Percentiles rank a stretch among this genome's conserved stretches.
phyloP scores from a whole-genome alignment of 2,113 vertebrate genomes.

The Gadus macrocephalus region DNA sequence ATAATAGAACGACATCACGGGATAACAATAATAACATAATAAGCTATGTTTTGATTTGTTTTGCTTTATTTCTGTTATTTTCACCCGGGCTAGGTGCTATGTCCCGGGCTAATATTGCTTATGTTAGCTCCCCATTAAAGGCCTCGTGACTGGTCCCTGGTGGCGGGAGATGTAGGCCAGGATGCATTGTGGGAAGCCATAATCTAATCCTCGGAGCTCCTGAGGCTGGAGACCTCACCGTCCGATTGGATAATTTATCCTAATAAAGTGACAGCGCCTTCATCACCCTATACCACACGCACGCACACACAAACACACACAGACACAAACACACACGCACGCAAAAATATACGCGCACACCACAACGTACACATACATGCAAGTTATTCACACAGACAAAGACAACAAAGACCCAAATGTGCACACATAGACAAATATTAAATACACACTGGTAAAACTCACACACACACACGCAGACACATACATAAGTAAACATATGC shows the following conservation, averaged over 20 bases:
- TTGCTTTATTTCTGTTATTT: no score
- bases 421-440: slow-evolving; percentile 20
- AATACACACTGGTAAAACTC: slow-evolving; percentile 15
- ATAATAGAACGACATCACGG: no score
- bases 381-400: slow-evolving; percentile 12
- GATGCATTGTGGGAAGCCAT: slow-evolving; percentile 64
- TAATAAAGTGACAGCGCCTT: slow-evolving; percentile 59
- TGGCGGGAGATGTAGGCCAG: slow-evolving; percentile 42
- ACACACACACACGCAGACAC: background rate
- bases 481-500: background rate
- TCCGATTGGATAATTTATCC: slow-evolving; percentile 66
- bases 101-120: no score
- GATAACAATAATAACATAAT: no score
- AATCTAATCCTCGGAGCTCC: slow-evolving; percentile 65
- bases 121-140: no score
- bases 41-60: no score
- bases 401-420: slow-evolving; percentile 13
- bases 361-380: background rate
- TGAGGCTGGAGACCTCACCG: slow-evolving; percentile 48
- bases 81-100: no score
- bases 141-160: no score
- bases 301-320: slow-evolving; percentile 3
- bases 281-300: slow-evolving; percentile 21
- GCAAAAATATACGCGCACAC: background rate
- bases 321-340: slow-evolving; percentile 16